Evolutionary conservation across 1,140 invertebrate genomes (phyloP).

Genomic region (Diorhabda sublineata): DNA sequence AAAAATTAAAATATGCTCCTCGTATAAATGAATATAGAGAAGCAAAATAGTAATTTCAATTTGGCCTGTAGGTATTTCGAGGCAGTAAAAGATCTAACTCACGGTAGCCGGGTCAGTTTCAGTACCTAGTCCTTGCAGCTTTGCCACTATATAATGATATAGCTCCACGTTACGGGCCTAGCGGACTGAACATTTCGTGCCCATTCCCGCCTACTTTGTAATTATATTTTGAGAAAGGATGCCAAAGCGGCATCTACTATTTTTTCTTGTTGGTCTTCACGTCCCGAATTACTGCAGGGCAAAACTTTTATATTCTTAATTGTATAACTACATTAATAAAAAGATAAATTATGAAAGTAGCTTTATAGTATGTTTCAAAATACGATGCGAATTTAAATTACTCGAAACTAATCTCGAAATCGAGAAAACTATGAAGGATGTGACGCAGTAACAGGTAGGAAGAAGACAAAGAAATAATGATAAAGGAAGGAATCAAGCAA

Average conservation of each 20-base stretch:
- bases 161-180: constrained; percentile 11
- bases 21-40: background rate
- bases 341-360: no score
- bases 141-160: constrained; percentile 32
- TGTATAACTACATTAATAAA: background rate
- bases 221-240: constrained; percentile 25
- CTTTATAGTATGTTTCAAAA: no score
- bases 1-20: no score
- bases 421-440: no score
- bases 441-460: no score
- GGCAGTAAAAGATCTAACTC: background rate
- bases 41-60: constrained; percentile 1
- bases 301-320: constrained; percentile 1
- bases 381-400: no score
- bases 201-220: constrained; percentile 31
- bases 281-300: background rate
- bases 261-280: background rate
- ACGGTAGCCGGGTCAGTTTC: constrained; percentile 25
- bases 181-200: constrained; percentile 29
- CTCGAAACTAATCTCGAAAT: no score
- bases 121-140: constrained; percentile 22
- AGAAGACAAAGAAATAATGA: no score
- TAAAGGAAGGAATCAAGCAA: no score
- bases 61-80: background rate
- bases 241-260: background rate